These are phyloP conservation scores for Eumacrocentrus americanus DNA, from an alignment of 2,888 invertebrate genomes.

Conservation along the genomic window DNA sequence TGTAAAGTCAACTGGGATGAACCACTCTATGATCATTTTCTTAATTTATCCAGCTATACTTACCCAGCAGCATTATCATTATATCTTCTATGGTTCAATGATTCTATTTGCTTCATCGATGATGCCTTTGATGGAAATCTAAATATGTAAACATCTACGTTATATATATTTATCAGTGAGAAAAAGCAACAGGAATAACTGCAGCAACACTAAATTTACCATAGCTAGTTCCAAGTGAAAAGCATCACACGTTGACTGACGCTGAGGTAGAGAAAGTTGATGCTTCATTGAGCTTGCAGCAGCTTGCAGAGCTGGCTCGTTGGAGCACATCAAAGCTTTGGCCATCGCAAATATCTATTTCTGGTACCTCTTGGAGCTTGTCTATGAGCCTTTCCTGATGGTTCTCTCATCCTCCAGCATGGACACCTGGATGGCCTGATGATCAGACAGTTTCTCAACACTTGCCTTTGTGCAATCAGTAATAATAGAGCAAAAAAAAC, in stretches of 20 bases:
- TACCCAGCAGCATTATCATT: not conserved
- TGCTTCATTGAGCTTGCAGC: slow-evolving; percentile 38
- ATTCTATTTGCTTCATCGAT: not conserved
- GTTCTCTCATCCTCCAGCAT: not conserved
- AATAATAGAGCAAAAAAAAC: not conserved
- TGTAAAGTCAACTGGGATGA: not conserved
- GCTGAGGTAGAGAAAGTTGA: slow-evolving; percentile 18
- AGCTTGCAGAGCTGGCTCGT: slow-evolving; percentile 40
- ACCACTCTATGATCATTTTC: not conserved
- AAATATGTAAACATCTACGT: too few relatives aligned
- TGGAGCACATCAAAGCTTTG: slow-evolving; percentile 45
- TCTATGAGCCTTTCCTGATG: slow-evolving; percentile 6
- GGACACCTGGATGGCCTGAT: not conserved
- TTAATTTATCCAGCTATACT: too few relatives aligned
- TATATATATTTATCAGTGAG: too few relatives aligned
- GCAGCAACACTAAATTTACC: too few relatives aligned
- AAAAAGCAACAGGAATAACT: too few relatives aligned
- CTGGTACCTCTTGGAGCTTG: slow-evolving; percentile 3
- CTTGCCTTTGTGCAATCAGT: not conserved
- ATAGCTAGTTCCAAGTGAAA: too few relatives aligned
- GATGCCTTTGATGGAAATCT: not conserved
- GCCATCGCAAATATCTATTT: slow-evolving; percentile 16
- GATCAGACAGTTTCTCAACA: not conserved
- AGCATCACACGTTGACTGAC: slow-evolving; percentile 6
- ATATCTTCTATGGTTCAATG: not conserved